phyloP scores from a whole-genome alignment of 1,140 invertebrate genomes.

The Heliothis virescens region DNA sequence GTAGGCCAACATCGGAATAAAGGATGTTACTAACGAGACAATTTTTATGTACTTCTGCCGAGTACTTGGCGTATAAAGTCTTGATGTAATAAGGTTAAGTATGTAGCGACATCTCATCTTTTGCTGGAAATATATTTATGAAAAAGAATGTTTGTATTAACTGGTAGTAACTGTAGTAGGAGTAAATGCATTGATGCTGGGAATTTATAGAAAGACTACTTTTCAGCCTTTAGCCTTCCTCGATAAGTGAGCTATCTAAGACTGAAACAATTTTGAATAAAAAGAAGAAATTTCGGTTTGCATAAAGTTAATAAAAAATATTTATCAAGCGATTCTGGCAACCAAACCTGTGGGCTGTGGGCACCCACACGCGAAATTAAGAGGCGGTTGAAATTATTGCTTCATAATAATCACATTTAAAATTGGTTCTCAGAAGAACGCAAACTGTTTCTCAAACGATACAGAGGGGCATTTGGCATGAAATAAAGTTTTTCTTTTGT shows the following conservation, averaged over 20 bases:
- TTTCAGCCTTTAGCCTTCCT: too few species aligned
- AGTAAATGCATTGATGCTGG: neutral
- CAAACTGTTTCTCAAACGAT: constrained; percentile 12
- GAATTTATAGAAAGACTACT: too few species aligned
- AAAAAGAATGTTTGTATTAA: too few species aligned
- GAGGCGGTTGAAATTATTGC: constrained; percentile 73
- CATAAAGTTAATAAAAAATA: constrained; percentile 26
- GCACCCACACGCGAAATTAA: constrained; percentile 76
- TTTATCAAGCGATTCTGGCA: constrained; percentile 17
- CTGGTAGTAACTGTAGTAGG: neutral
- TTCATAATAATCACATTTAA: constrained; percentile 44
- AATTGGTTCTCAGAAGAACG: constrained; percentile 22
- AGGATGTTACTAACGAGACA: constrained; percentile 67
- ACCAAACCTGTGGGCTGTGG: constrained; percentile 12
- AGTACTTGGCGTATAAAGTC: constrained; percentile 44
- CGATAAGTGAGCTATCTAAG: too few species aligned
- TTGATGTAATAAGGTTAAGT: neutral
- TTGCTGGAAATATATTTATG: too few species aligned
- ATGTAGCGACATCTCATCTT: neutral
- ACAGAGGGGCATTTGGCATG: constrained; percentile 1
- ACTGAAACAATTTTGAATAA: too few species aligned
- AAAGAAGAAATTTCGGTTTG: neutral
- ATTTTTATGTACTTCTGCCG: constrained; percentile 61
- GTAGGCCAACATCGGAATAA: constrained; percentile 51
- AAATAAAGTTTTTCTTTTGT: neutral